Conservation (phyloP, 2,113 vertebrate species). For the Upupa epops region DNA sequence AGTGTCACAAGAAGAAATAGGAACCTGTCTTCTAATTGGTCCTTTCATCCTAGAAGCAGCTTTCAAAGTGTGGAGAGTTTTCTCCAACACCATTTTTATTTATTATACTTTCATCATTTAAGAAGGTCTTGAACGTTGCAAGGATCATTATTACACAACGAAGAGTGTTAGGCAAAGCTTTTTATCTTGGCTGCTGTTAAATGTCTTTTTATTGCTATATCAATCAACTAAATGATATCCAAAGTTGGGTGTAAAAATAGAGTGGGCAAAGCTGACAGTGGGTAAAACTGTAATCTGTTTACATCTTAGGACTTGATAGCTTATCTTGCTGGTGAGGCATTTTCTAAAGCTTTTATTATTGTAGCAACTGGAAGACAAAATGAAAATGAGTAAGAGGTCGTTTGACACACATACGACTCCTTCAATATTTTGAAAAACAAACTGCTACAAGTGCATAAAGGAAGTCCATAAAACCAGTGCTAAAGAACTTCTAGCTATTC, state of each 20-base stretch:
- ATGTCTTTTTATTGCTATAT: conserved; percentile 72
- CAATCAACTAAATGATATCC: conserved; percentile 73
- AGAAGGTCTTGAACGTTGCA: conserved; percentile 15
- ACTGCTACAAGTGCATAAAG: background rate
- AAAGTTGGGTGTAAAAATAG: conserved; percentile 60
- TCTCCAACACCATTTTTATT: conserved; percentile 31
- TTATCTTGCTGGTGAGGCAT: conserved; percentile 29
- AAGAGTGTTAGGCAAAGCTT: conserved; percentile 60
- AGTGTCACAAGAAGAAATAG: background rate
- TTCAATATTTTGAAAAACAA: conserved; percentile 34
- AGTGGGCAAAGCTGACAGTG: conserved; percentile 34
- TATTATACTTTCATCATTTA: conserved; percentile 18
- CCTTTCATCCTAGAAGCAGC: background rate
- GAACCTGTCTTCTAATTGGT: background rate
- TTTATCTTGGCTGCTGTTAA: conserved; percentile 70
- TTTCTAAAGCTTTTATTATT: conserved; percentile 38
- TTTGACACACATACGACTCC: background rate
- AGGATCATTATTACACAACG: conserved; percentile 47
- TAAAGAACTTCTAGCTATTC: conserved; percentile 23
- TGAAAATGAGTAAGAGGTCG: conserved; percentile 23
- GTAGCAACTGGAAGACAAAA: conserved; percentile 35
- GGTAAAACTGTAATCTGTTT: conserved; percentile 65
- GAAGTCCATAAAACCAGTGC: background rate
- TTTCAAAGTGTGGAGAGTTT: conserved; percentile 5
- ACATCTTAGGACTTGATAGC: conserved; percentile 34